phyloP scores from a whole-genome alignment of 2,888 invertebrate genomes.

The Sinohyriopsis cumingii region DNA sequence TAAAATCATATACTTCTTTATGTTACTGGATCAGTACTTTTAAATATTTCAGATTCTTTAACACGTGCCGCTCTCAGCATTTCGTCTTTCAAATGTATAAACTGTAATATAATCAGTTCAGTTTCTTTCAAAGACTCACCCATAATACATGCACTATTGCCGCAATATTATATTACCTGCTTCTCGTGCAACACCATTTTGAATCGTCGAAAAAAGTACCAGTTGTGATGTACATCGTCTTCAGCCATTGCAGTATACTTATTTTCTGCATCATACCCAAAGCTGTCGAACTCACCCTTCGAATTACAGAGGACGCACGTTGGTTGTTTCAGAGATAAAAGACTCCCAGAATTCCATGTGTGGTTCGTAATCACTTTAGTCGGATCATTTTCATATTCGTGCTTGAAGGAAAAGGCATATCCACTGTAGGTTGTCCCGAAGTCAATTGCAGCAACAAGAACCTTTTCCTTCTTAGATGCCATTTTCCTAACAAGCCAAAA shows the following conservation, averaged over 20 bases:
- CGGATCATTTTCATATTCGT: background rate
- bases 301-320: background rate
- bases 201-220: slow-evolving; percentile 1
- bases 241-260: background rate
- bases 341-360: background rate
- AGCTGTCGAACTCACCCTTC: background rate
- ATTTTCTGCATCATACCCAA: background rate
- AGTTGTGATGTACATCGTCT: background rate
- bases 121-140: too few relatives aligned
- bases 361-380: background rate
- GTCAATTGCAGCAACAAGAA: slow-evolving; percentile 1
- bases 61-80: too few relatives aligned
- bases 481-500: too few relatives aligned
- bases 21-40: too few relatives aligned
- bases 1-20: too few relatives aligned
- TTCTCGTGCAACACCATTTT: background rate
- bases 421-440: slow-evolving; percentile 1
- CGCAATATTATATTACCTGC: background rate
- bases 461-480: too few relatives aligned
- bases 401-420: slow-evolving; percentile 1
- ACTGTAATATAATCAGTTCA: too few relatives aligned
- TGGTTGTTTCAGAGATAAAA: background rate
- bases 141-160: too few relatives aligned
- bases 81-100: too few relatives aligned
- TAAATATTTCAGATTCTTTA: too few relatives aligned